Conservation (phyloP, 2,113 vertebrate genomes). For the Coracopsis vasa region DNA sequence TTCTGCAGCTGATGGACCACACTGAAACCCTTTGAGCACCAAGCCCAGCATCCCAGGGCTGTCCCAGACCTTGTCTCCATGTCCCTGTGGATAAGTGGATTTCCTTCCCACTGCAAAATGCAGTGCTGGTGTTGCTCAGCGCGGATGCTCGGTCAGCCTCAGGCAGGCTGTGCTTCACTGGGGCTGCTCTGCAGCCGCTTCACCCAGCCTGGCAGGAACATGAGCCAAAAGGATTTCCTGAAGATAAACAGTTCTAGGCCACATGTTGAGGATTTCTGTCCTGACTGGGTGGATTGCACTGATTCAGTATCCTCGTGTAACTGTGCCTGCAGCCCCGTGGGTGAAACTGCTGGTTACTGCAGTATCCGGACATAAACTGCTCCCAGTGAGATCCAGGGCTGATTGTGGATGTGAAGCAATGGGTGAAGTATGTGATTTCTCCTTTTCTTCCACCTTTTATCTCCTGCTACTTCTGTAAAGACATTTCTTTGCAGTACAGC, state of each 20-base stretch:
- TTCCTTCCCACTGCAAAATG: not conserved
- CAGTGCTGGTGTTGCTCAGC: not conserved
- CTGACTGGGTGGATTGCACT: not conserved
- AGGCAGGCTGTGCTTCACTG: not conserved
- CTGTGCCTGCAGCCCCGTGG: not conserved
- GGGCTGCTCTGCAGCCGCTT: not conserved
- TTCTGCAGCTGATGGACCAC: not conserved
- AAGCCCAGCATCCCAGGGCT: accelerated
- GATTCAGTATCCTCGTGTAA: not conserved
- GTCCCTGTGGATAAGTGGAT: not conserved
- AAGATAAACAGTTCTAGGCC: not conserved
- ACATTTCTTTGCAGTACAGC: not conserved
- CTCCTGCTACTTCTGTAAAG: not conserved
- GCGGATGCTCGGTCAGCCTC: not conserved
- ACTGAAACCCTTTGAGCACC: accelerated
- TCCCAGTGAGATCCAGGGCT: not conserved
- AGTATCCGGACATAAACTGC: not conserved
- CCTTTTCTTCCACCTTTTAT: not conserved
- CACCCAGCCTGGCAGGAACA: not conserved
- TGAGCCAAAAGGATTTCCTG: constrained; percentile 43
- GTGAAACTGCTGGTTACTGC: not conserved
- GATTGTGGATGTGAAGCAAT: not conserved
- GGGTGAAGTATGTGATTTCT: not conserved
- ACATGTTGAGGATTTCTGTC: not conserved
- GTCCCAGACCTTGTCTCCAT: not conserved